Conservation (phyloP, 2,888 invertebrate genomes). For the Orthosia gracilis region DNA sequence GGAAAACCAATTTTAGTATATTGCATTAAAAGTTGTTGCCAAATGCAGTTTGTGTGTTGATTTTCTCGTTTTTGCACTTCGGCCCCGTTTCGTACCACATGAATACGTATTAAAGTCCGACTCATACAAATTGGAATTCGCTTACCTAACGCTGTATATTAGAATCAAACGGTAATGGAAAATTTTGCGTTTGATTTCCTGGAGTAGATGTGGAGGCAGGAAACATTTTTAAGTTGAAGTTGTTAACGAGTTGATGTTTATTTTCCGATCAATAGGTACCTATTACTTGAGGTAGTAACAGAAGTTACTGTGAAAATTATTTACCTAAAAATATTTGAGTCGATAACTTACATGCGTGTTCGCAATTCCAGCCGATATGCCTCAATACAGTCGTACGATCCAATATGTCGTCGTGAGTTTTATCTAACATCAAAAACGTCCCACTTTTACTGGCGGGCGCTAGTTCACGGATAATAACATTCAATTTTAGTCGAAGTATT, state of each 20-base stretch:
- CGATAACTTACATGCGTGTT: background rate
- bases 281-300: background rate
- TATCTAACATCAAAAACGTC: slow-evolving; percentile 71
- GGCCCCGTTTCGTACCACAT: slow-evolving; percentile 52
- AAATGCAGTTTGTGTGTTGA: slow-evolving; percentile 82
- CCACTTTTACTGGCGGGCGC: slow-evolving; percentile 70
- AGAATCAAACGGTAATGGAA: slow-evolving; percentile 56
- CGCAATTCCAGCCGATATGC: slow-evolving; percentile 30
- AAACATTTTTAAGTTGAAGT: slow-evolving; percentile 13
- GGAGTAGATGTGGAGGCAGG: slow-evolving; percentile 2
- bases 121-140: slow-evolving; percentile 61
- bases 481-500: slow-evolving; percentile 89
- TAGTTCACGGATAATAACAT: slow-evolving; percentile 87
- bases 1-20: slow-evolving; percentile 89
- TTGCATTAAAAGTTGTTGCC: slow-evolving; percentile 88
- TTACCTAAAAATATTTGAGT: background rate
- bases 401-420: slow-evolving; percentile 65
- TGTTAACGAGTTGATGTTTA: background rate
- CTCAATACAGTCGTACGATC: slow-evolving; percentile 44
- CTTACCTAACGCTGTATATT: slow-evolving; percentile 52
- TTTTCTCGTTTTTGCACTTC: slow-evolving; percentile 65
- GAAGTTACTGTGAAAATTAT: background rate
- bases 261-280: background rate
- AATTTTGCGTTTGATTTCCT: slow-evolving; percentile 42
- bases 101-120: slow-evolving; percentile 62